phyloP scores from a whole-genome alignment of 2,888 invertebrate genomes.

The Apocheima hispidaria region DNA sequence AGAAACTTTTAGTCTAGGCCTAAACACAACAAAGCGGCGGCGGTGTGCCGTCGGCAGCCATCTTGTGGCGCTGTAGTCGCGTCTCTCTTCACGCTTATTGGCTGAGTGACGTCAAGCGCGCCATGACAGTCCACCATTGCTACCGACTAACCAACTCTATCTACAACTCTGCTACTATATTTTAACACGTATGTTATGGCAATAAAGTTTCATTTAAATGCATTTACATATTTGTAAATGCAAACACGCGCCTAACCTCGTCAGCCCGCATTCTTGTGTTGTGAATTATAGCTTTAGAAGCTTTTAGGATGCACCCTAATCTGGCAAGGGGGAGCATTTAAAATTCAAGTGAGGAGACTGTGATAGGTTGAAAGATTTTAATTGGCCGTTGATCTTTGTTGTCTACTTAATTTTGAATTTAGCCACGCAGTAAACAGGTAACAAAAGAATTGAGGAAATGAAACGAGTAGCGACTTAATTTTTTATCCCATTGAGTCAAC shows the following conservation, averaged over 20 bases:
- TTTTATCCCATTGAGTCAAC: conserved; percentile 36
- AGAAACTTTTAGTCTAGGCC: conserved; percentile 73
- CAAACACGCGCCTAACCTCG: conserved; percentile 74
- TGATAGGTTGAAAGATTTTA: conserved; percentile 77
- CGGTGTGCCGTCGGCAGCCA: conserved; percentile 79
- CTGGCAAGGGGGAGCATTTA: conserved; percentile 75
- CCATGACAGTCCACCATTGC: conserved; percentile 83
- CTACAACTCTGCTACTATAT: conserved; percentile 48
- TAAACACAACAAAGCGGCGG: conserved; percentile 81
- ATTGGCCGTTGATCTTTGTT: conserved; percentile 77
- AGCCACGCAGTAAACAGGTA: conserved; percentile 30
- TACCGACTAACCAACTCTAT: conserved; percentile 62
- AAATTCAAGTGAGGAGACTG: conserved; percentile 74
- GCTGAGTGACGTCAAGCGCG: conserved; percentile 82
- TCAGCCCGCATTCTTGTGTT: conserved; percentile 80
- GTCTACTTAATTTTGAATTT: conserved; percentile 45
- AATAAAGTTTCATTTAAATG: conserved; percentile 46
- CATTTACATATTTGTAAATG: conserved; percentile 55
- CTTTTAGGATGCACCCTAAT: conserved; percentile 85
- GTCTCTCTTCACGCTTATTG: conserved; percentile 75
- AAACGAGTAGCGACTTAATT: conserved; percentile 18
- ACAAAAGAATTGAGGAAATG: conserved; percentile 37
- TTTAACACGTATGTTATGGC: conserved; percentile 51
- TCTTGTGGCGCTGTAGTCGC: conserved; percentile 84
- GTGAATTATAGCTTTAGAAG: conserved; percentile 80